A percentile compares a stretch with the other conserved stretches of the same genome.
These are phyloP conservation scores for Bubalus kerabau DNA, from an alignment of 2,113 vertebrate genomes.

Conservation along the genomic window DNA sequence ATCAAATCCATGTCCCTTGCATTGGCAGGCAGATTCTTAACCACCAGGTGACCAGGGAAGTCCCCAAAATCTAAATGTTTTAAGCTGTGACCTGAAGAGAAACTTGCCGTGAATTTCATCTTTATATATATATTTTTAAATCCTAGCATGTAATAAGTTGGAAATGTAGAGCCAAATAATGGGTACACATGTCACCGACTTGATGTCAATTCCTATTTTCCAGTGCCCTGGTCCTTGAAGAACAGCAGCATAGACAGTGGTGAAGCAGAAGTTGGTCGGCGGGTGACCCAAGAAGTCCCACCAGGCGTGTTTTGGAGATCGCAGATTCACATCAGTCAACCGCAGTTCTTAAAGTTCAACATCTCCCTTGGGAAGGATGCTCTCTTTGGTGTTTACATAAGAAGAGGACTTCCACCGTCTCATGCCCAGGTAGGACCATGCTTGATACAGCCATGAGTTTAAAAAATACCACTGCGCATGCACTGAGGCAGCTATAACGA, in stretches of 20 bases:
- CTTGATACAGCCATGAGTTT: background rate
- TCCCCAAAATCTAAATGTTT: background rate
- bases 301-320: constrained; percentile 97
- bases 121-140: background rate
- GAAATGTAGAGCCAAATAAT: background rate
- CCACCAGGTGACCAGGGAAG: background rate
- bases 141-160: background rate
- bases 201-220: constrained; percentile 48
- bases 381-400: constrained; percentile 96
- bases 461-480: background rate
- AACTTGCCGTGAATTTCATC: background rate
- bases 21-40: background rate
- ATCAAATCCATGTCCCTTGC: background rate
- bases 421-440: constrained; percentile 90
- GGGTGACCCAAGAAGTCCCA: constrained; percentile 94
- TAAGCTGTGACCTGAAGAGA: constrained; percentile 42
- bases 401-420: constrained; percentile 96
- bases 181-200: background rate
- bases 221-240: constrained; percentile 88
- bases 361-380: constrained; percentile 97
- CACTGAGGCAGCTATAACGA: background rate
- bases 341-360: constrained; percentile 99
- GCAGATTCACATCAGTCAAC: constrained; percentile 93
- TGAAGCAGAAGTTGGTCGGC: constrained; percentile 92
- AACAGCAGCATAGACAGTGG: constrained; percentile 98